These are phyloP conservation scores for Hemiprocne comata DNA, from an alignment of 2,113 vertebrate genomes.

Conservation along the genomic window DNA sequence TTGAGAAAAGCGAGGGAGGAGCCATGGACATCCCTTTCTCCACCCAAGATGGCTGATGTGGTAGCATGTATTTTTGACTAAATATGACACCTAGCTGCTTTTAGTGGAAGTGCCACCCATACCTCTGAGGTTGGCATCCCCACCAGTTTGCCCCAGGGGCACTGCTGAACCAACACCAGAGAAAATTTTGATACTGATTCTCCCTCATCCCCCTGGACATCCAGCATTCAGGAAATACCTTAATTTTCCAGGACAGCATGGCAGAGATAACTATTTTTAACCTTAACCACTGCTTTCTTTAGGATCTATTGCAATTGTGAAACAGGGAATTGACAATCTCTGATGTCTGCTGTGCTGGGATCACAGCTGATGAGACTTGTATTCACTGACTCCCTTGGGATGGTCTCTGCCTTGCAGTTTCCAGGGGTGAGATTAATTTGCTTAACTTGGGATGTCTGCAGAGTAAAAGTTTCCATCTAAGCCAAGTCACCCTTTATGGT, in stretches of 20 bases:
- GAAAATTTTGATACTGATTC: not conserved
- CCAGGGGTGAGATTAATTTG: not conserved
- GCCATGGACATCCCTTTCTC: not conserved
- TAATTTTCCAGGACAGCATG: not conserved
- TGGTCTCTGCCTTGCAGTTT: not conserved
- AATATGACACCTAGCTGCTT: not conserved
- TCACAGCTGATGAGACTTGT: fast-evolving
- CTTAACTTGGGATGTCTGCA: not conserved
- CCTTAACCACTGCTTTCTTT: not conserved
- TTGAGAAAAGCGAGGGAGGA: not conserved
- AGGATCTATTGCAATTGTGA: not conserved
- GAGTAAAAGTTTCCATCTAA: not conserved
- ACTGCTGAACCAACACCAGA: not conserved
- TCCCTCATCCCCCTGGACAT: not conserved
- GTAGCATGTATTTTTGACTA: not conserved
- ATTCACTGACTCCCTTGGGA: not conserved
- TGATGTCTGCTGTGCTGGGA: not conserved
- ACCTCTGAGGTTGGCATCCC: not conserved
- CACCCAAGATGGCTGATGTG: not conserved
- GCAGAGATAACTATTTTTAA: not conserved
- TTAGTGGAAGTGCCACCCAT: not conserved
- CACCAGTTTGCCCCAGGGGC: not conserved
- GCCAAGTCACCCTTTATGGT: too few species aligned
- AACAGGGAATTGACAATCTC: not conserved
- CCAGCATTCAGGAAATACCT: not conserved